Evolutionary conservation across 2,888 invertebrate genomes (phyloP).

Genomic region (Eristalis tenax): DNA sequence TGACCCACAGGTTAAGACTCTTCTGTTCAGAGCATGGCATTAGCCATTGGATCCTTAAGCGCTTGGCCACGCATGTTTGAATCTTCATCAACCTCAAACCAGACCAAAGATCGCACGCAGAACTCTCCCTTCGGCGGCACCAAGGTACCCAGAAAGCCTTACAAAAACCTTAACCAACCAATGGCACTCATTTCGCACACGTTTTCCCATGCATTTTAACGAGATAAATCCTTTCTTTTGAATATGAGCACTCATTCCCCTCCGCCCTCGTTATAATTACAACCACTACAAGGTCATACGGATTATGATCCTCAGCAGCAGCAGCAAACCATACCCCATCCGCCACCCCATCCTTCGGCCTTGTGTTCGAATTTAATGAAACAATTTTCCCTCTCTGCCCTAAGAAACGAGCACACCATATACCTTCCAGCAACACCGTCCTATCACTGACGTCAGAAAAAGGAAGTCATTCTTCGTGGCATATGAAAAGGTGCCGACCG

Average conservation of each 20-base stretch:
- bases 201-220: neutral
- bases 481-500: neutral
- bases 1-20: too few relatives aligned
- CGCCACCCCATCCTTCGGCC: neutral
- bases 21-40: too few relatives aligned
- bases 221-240: constrained; percentile 11
- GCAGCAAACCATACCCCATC: neutral
- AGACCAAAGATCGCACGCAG: too few relatives aligned
- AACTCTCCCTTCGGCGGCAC: too few relatives aligned
- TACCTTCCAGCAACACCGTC: neutral
- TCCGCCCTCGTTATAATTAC: constrained; percentile 1
- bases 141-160: too few relatives aligned
- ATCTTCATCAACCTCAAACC: too few relatives aligned
- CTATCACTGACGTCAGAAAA: neutral
- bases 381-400: constrained; percentile 1
- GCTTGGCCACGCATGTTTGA: too few relatives aligned
- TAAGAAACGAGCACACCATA: constrained; percentile 16
- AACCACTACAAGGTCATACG: constrained; percentile 27
- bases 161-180: neutral
- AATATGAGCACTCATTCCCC: neutral
- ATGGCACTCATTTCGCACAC: neutral
- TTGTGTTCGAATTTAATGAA: constrained; percentile 17
- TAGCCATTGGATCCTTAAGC: too few relatives aligned
- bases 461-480: neutral
- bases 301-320: neutral